Evolutionary conservation across 2,888 invertebrate genomes (phyloP), one percentile per base, ranked within the genome.

Genomic region (Lepidocyrtinus sp.): DNA sequence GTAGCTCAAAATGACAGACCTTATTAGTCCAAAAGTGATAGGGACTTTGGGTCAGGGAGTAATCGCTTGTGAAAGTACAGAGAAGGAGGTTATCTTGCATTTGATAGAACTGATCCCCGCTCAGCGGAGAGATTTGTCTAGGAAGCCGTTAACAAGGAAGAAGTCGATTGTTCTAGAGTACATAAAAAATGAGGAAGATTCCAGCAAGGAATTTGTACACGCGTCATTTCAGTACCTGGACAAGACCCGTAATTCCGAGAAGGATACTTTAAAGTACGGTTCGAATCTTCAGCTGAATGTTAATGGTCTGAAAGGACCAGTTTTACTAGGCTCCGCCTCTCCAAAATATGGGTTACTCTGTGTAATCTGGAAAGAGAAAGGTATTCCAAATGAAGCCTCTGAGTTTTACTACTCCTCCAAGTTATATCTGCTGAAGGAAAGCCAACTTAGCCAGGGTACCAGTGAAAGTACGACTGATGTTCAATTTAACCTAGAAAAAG

Each of bases 181-280:
- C 19, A 2, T 7, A 15, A 25, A 22, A 19, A 1, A n/a, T 1
- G 1, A 21, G 0, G 12, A 50, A 19, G 15, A 59, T 9, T 36
- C 12, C 12, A 24, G 25, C 1, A 50, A 36, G 25, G 63, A 73
- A 17, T 21, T 67, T 15, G 46, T 73, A 15, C 78, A 78, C 19
- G 72, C 63, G 0, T 73, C 78, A 3, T 36, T 78, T 19, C 78
- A 78, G 17, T 73, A 73, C 27, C 61, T 78, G 0, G 78, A 78
- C 46, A 77, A 77, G 25, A 21, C 67, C 0, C 22, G 62, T 1
- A 46, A 46, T 15, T 59, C 65, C 0, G 73, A 78, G 45, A 78
- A 78, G 22, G 68, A 70, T 19, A 64, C 9, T n/a, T 25, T 24
- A 19, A 7, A 36, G 9, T 36, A n/a, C 55, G n/a, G 62, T 1